Evolutionary conservation across 2,888 invertebrate species (phyloP).

Genomic region (Drosophila gaucha): DNA sequence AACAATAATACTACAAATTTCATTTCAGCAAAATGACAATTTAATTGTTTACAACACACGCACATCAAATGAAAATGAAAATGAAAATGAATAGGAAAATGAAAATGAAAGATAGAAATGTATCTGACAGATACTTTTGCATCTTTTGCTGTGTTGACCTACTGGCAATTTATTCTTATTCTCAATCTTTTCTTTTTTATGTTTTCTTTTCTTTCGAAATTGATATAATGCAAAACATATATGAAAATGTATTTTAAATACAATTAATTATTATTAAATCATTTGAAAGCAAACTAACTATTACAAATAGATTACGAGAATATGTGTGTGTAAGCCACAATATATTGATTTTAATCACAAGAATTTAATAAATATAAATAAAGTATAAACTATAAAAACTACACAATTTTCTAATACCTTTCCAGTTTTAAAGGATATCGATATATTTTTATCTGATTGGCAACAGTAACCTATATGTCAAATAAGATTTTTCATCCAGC

Average conservation of each 20-base stretch:
- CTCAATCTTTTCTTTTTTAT: constrained; percentile 3
- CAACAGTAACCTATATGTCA: no score
- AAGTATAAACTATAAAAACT: constrained; percentile 36
- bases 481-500: no score
- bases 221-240: constrained; percentile 55
- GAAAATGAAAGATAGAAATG: constrained; percentile 4
- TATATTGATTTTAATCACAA: constrained; percentile 71
- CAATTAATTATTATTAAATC: constrained; percentile 60
- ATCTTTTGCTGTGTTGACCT: constrained; percentile 14
- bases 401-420: no score
- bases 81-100: constrained; percentile 14
- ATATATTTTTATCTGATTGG: no score
- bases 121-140: constrained; percentile 19
- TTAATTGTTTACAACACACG: constrained; percentile 64
- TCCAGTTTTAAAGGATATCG: no score
- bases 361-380: constrained; percentile 68
- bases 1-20: constrained; percentile 34
- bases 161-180: constrained; percentile 12
- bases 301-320: constrained; percentile 65
- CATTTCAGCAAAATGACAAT: constrained; percentile 53
- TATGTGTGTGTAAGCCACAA: constrained; percentile 44
- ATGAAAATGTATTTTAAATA: constrained; percentile 69
- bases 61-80: constrained; percentile 33
- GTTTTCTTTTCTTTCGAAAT: constrained; percentile 17
- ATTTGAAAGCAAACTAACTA: constrained; percentile 75